Evolutionary conservation across 2,113 vertebrate species (phyloP).

Genomic region (Hippolais icterina): DNA sequence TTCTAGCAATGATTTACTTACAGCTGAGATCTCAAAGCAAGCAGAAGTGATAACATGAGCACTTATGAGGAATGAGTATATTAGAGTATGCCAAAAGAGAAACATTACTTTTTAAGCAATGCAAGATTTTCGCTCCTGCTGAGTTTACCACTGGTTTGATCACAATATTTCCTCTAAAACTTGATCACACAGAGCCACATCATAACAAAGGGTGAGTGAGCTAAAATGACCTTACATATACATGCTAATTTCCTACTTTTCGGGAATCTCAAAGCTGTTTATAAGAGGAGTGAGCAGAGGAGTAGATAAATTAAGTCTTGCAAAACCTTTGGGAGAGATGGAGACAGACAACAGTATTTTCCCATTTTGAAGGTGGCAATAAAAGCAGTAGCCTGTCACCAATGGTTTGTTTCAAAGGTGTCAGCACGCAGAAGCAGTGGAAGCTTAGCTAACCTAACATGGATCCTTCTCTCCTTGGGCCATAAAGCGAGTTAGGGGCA

Average conservation of each 20-base stretch:
- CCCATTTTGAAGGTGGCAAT: slow-evolving; percentile 4
- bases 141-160: not conserved
- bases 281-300: not conserved
- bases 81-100: not conserved
- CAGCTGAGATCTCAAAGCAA: not conserved
- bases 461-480: not conserved
- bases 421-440: not conserved
- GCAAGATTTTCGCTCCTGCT: not conserved
- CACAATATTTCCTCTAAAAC: not conserved
- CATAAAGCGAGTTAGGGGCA: accelerated
- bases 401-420: not conserved
- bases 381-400: slow-evolving; percentile 4
- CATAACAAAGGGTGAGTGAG: not conserved
- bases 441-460: not conserved
- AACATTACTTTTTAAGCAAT: not conserved
- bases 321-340: slow-evolving; percentile 2
- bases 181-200: not conserved
- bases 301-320: slow-evolving; percentile 6
- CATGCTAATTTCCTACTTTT: not conserved
- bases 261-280: not conserved
- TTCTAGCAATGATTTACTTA: not conserved
- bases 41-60: not conserved
- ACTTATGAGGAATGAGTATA: not conserved
- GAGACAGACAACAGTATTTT: not conserved
- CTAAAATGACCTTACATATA: not conserved